Conservation (phyloP, 2,113 vertebrate genomes). For the Aegithalos caudatus region DNA sequence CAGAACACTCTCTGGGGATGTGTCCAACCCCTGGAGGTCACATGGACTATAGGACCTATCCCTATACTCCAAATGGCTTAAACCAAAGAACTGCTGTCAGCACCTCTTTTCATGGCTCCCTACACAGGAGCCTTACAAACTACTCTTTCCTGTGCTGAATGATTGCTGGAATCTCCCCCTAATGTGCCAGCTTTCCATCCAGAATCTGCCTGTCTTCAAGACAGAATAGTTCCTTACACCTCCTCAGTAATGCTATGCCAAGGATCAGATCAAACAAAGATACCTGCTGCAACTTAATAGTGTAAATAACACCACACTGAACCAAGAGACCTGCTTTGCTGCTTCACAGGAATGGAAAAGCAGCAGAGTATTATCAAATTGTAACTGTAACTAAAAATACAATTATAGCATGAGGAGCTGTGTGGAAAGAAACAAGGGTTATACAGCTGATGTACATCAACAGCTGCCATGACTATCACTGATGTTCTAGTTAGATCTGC, state of each 20-base stretch:
- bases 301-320: not conserved
- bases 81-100: not conserved
- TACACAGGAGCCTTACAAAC: not conserved
- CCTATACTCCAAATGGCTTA: not conserved
- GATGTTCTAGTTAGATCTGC: not conserved
- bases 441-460: not conserved
- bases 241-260: not conserved
- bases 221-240: not conserved
- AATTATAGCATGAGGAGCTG: not conserved
- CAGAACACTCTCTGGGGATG: not conserved
- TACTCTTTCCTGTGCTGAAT: not conserved
- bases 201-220: not conserved
- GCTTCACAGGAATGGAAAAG: not conserved
- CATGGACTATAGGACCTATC: not conserved
- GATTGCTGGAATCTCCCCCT: not conserved
- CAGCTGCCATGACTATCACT: not conserved
- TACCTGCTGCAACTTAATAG: not conserved
- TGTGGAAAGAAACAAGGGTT: not conserved
- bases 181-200: not conserved
- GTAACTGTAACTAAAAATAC: not conserved
- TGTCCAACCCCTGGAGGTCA: not conserved
- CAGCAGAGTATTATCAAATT: not conserved
- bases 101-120: not conserved
- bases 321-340: not conserved
- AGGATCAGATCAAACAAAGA: conserved; percentile 22